Conservation (phyloP, 1,140 invertebrate genomes). For the Ditylenchus dipsaci region DNA sequence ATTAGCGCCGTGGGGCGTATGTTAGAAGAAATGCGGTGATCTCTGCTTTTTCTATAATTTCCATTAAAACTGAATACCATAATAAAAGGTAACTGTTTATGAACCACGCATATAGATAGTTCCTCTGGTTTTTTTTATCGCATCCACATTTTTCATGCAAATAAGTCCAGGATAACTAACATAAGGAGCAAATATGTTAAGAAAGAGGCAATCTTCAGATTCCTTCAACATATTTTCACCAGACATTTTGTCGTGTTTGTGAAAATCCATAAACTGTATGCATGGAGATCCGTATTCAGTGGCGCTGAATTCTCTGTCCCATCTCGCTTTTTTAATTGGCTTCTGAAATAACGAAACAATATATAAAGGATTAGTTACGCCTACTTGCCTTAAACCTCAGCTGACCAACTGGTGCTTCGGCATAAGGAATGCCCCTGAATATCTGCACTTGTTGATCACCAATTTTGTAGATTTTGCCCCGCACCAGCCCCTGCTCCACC, state of each 20-base stretch:
- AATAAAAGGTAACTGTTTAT: too few relatives aligned
- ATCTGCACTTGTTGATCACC: constrained; percentile 51
- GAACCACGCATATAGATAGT: too few relatives aligned
- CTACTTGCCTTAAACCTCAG: constrained; percentile 69
- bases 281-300: constrained; percentile 55
- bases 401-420: constrained; percentile 67
- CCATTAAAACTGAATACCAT: too few relatives aligned
- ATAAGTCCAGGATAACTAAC: constrained; percentile 36
- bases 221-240: constrained; percentile 49
- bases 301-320: constrained; percentile 53
- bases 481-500: constrained; percentile 55
- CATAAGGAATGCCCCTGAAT: constrained; percentile 54
- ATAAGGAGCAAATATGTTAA: constrained; percentile 76
- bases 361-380: constrained; percentile 32
- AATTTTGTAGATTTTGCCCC: constrained; percentile 57
- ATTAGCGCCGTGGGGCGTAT: too few relatives aligned
- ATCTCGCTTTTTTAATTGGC: constrained; percentile 53
- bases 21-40: too few relatives aligned
- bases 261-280: constrained; percentile 58
- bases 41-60: too few relatives aligned
- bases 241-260: constrained; percentile 50
- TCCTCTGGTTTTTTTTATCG: too few relatives aligned
- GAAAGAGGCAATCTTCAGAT: constrained; percentile 57
- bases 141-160: too few relatives aligned
- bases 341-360: constrained; percentile 36